Evolutionary conservation across 2,888 invertebrate species (phyloP).

Genomic region (Parnassius mnemosyne): DNA sequence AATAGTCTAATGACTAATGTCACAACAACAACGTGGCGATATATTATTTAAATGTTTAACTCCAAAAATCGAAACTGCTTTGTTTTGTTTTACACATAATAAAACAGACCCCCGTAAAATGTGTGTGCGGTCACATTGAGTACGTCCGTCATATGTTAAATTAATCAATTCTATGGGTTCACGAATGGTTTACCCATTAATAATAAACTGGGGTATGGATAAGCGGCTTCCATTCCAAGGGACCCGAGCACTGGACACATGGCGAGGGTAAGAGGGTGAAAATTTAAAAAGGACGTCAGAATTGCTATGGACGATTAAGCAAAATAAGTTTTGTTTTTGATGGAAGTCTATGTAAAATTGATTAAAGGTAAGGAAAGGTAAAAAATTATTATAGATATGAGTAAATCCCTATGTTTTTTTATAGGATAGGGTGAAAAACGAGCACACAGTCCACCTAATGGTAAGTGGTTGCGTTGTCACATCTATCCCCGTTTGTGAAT

Average conservation of each 20-base stretch:
- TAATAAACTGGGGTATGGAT: constrained; percentile 5
- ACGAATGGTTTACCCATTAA: constrained; percentile 12
- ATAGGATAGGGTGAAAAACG: too few species aligned
- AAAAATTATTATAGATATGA: too few species aligned
- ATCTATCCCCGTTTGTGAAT: too few species aligned
- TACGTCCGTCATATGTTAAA: constrained; percentile 21
- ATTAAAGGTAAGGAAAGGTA: too few species aligned
- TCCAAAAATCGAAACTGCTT: too few species aligned
- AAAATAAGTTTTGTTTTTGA: not conserved
- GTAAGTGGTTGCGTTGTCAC: too few species aligned
- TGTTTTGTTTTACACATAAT: too few species aligned
- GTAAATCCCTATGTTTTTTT: too few species aligned
- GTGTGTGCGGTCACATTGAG: not conserved
- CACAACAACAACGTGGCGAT: too few species aligned
- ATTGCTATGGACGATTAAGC: not conserved
- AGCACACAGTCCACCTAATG: too few species aligned
- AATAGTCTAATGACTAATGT: too few species aligned
- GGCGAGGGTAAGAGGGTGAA: not conserved
- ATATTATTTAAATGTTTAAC: too few species aligned
- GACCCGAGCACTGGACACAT: not conserved
- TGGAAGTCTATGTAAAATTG: not conserved
- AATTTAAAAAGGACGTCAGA: constrained; percentile 1
- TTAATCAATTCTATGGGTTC: constrained; percentile 20
- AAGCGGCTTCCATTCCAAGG: not conserved
- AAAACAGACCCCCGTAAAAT: not conserved